Evolutionary conservation across 1,140 invertebrate species (phyloP), one percentile per base, ranked within the genome.

Genomic region (Brachionus rotundiformis): DNA sequence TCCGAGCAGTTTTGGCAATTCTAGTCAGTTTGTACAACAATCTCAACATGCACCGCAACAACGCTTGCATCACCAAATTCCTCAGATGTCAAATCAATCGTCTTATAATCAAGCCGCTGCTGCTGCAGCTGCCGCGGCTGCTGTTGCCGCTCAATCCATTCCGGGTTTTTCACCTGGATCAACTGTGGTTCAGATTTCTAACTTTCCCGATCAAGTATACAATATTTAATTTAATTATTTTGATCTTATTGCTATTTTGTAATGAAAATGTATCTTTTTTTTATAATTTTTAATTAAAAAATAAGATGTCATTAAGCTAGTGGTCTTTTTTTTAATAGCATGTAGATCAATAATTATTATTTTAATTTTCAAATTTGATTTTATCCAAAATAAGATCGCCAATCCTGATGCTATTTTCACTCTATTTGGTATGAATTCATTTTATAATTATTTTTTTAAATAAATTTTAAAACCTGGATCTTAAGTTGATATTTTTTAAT

Each of bases 391-490:
- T 79, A 79, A 79, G 76, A 79, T 79, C 31, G 76, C 76, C 29
- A 79, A 79, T 79, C 76, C 96, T 92, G 98, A 99, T 92, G 96
- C 95, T 95, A 95, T 99, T 92, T 99, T 99, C 96, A 99, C 96
- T 93, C 95, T 99, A 92, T 99, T 99, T 94, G 98, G 97, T 79
- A 79, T 79, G 47, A 54, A 54, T 79, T 31, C 7, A 44, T 47
- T 79, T 79, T 59, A 31, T 79, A n/a, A n/a, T n/a, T n/a, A n/a
- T 31, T 33, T 39, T 79, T 59, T 59, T 59, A 23, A 13, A n/a
- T n/a, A n/a, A n/a, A n/a, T n/a, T n/a, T n/a, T n/a, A n/a, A n/a
- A n/a, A n/a, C n/a, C n/a, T n/a, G n/a, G n/a, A n/a, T n/a, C n/a
- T n/a, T n/a, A n/a, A n/a, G n/a, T n/a, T n/a, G n/a, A n/a, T n/a